These are phyloP conservation scores for Scaptomyza cyrtandrae DNA, from an alignment of 2,888 invertebrate species.

Conservation along the genomic window DNA sequence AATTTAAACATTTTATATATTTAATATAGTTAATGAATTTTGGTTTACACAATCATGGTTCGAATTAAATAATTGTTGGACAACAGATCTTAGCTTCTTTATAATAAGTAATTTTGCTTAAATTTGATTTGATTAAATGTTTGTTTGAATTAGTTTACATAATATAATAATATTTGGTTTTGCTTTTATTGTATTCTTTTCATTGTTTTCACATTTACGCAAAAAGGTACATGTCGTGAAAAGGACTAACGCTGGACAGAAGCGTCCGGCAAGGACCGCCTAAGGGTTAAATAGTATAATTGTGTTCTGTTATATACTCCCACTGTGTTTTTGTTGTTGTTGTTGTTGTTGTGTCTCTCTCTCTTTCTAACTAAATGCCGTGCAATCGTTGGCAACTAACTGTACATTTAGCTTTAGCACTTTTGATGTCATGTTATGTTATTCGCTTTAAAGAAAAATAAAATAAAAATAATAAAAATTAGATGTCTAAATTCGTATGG, in stretches of 20 bases:
- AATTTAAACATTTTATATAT: slow-evolving; percentile 62
- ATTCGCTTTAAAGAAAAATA: slow-evolving; percentile 11
- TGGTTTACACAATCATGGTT: slow-evolving; percentile 45
- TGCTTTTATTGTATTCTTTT: slow-evolving; percentile 79
- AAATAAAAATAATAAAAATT: slow-evolving; percentile 27
- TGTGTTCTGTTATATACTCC: slow-evolving; percentile 15
- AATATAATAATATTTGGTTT: slow-evolving; percentile 38
- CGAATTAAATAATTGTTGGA: slow-evolving; percentile 61
- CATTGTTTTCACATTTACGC: slow-evolving; percentile 77
- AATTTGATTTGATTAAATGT: slow-evolving; percentile 45
- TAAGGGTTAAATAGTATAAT: slow-evolving; percentile 40
- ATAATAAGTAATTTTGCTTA: slow-evolving; percentile 34
- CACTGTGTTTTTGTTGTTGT: too few relatives aligned
- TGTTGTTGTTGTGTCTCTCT: slow-evolving; percentile 1
- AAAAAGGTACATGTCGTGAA: slow-evolving; percentile 82
- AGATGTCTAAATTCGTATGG: slow-evolving; percentile 75
- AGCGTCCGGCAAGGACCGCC: slow-evolving; percentile 41
- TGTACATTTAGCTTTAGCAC: slow-evolving; percentile 62
- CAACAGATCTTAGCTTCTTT: slow-evolving; percentile 34
- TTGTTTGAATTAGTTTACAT: slow-evolving; percentile 59
- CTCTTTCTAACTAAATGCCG: slow-evolving; percentile 57
- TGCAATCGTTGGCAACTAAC: slow-evolving; percentile 54
- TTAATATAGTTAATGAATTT: slow-evolving; percentile 36
- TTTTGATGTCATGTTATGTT: slow-evolving; percentile 18
- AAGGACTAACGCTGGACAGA: slow-evolving; percentile 69